A percentile compares a stretch with the other conserved stretches of the same genome.
These are phyloP conservation scores for Lagopus leucura DNA, from an alignment of 2,113 vertebrate genomes.

Conservation along the genomic window DNA sequence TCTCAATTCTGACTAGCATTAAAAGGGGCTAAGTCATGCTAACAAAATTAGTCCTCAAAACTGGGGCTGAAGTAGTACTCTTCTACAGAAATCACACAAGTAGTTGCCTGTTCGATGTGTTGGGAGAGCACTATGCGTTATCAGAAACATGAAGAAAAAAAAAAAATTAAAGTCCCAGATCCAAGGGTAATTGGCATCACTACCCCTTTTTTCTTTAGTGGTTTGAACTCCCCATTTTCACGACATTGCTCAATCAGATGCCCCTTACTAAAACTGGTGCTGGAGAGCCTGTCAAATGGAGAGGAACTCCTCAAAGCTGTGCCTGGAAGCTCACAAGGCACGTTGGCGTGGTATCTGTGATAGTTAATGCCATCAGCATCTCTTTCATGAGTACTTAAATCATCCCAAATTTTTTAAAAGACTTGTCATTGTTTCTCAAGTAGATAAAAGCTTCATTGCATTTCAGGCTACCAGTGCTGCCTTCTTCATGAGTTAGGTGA, in stretches of 20 bases:
- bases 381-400: constrained; percentile 53
- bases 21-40: neutral
- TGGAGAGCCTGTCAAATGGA: neutral
- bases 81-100: neutral
- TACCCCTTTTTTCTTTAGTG: neutral
- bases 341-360: neutral
- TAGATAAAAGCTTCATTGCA: constrained; percentile 65
- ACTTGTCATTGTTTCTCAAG: constrained; percentile 65
- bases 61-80: neutral
- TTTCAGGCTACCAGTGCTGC: constrained; percentile 44
- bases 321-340: neutral
- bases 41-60: neutral
- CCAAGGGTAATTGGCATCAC: neutral
- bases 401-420: constrained; percentile 56
- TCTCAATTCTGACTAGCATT: neutral
- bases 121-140: neutral
- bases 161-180: neutral
- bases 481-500: constrained; percentile 53
- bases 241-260: neutral
- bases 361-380: constrained; percentile 28
- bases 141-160: neutral
- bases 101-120: neutral
- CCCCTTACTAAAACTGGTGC: neutral
- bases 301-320: neutral
- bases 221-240: neutral